Evolutionary conservation across 2,797 vertebrate species (phyloP), one percentile per base, ranked within the genome.

Genomic region (Phataginus tetradactyla): DNA sequence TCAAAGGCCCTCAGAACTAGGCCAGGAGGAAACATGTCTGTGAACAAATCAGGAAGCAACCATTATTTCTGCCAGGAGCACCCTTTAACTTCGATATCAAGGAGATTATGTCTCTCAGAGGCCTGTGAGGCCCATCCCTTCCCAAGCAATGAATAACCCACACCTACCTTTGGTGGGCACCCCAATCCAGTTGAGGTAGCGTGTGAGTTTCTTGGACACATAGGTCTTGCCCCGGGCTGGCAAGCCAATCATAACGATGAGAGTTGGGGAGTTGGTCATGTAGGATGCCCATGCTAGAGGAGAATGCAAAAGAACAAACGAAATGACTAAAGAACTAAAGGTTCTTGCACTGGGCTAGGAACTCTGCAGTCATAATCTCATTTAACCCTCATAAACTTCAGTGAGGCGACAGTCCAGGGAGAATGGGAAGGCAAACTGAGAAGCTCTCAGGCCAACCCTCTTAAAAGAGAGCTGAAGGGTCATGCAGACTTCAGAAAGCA

Each of bases 161-260:
- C 90, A 32, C 92, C 3, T 97, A 99, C 99, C 99, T 99, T 99
- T 99, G 51, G 99, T 99, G 91, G 99, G 99, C 91, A 99, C 99
- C 66, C 99, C 99, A 42, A 99, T 99, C 99, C 99, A 99, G 98
- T 99, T 99, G 98, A 99, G 99, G 98, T 99, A 99, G 78, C 99
- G 99, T 0, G 99, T 99, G 97, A 99, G 99, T 96, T 99, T 99
- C 98, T 99, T 99, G 55, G 99, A 99, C 98, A 99, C 99, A 45
- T 99, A 99, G 21, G 99, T 99, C 98, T 99, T 99, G 92, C 99
- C 99, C 51, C 99, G 99, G 0, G 99, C 99, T 0, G 99, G 99
- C 63, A 99, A 98, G 51, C 99, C 99, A 10, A 99, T 99, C 99
- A 99, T 99, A 68, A 99, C 99, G 32, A 99, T 99, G 98, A 99